phyloP scores from a whole-genome alignment of 2,888 invertebrate species.

The Agonum fuliginosum region DNA sequence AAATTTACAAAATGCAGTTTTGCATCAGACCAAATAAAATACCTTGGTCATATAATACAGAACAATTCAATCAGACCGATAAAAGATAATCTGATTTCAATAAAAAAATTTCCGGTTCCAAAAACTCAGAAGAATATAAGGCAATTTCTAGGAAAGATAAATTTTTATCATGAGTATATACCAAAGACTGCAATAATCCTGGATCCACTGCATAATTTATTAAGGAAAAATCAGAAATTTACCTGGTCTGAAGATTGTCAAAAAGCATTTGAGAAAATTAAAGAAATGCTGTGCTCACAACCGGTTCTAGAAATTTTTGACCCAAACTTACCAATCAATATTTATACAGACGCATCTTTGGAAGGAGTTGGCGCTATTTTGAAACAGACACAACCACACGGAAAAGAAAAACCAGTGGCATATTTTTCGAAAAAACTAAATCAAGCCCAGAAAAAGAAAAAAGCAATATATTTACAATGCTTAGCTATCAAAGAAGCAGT shows the following conservation, averaged over 20 bases:
- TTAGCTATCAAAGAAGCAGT: constrained; percentile 64
- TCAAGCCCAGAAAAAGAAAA: constrained; percentile 61
- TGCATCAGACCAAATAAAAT: background rate
- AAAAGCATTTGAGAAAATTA: too few species aligned
- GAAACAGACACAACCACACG: constrained; percentile 51
- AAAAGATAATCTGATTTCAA: background rate
- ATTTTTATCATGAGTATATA: too few species aligned
- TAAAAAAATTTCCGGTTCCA: constrained; percentile 7
- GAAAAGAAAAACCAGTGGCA: too few species aligned
- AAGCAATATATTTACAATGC: constrained; percentile 64
- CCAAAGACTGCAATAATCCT: too few species aligned
- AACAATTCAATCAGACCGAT: background rate
- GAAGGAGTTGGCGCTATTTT: constrained; percentile 44
- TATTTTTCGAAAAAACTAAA: constrained; percentile 64
- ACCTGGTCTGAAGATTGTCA: too few species aligned
- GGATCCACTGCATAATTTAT: too few species aligned
- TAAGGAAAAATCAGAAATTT: too few species aligned
- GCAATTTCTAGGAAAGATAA: too few species aligned
- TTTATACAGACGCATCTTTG: constrained; percentile 43
- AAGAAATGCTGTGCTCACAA: too few species aligned
- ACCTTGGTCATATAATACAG: background rate
- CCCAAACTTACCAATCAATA: background rate
- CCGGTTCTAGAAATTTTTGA: constrained; percentile 5
- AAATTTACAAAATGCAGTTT: constrained; percentile 10
- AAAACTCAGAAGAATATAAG: background rate